Percentiles rank a stretch among this genome's conserved stretches.
Conservation (phyloP, 2,113 vertebrate species). For the Polypterus senegalus region DNA sequence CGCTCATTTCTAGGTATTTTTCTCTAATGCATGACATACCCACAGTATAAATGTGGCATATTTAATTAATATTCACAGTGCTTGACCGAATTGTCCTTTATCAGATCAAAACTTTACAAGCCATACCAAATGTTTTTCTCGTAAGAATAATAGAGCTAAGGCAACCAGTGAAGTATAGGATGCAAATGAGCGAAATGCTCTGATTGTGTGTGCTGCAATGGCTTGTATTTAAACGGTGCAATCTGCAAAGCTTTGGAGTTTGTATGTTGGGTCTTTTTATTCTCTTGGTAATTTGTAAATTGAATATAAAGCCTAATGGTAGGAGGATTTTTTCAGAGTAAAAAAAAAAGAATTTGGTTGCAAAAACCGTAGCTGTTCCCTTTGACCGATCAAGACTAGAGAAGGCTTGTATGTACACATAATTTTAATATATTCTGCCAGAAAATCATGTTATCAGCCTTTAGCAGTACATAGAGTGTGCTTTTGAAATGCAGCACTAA, state of each 20-base stretch:
- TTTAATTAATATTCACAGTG: too few relatives aligned
- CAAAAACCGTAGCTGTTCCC: background rate
- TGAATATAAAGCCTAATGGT: background rate
- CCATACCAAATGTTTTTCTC: too few relatives aligned
- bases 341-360: background rate
- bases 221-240: background rate
- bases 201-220: background rate
- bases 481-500: background rate
- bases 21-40: too few relatives aligned
- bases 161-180: too few relatives aligned
- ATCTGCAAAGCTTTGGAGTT: background rate
- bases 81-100: too few relatives aligned
- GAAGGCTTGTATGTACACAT: background rate
- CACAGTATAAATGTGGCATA: too few relatives aligned
- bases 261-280: background rate
- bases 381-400: background rate
- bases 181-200: background rate
- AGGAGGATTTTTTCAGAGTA: background rate
- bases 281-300: background rate
- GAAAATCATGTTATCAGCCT: conserved; percentile 1
- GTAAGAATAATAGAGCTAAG: too few relatives aligned
- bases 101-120: too few relatives aligned
- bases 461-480: background rate
- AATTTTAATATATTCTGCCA: background rate
- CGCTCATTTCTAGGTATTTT: too few relatives aligned